Base-by-base conservation (phyloP, 2,888 invertebrate species). In the Myopa testacea region DNA sequence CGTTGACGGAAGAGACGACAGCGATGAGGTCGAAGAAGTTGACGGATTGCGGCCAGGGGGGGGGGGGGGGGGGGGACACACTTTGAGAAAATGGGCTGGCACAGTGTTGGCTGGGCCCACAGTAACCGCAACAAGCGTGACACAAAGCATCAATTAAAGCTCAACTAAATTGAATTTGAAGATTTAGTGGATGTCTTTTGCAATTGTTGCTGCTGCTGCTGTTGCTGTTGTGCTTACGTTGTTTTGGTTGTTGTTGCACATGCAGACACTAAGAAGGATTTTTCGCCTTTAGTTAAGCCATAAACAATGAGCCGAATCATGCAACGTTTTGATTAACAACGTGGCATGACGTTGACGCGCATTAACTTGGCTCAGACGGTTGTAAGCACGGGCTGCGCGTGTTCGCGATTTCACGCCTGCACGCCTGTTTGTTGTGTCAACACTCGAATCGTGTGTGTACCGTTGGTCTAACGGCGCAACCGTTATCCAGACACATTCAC, bases 131-230 rank as follows among this genome's bases (percentile, higher is more conserved):
- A n/a, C 19, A 52, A 38, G 10, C 55, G 19, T 62, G 67, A 67
- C 67, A 65, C 34, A 75, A 60, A 45, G 58, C 62, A 63, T 68
- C 75, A 68, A 55, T 67, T 75, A 60, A 60, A 58, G 37, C 58
- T 4, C 40, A 58, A 26, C 40, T 40, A 40, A 68, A 65, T 68
- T 67, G 68, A 68, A 34, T 58, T 26, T 8, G 16, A 38, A n/a
- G 40, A 45, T 68, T 45, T 68, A 45, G 38, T 16, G 16, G 65
- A 65, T 65, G 16, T 45, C 7, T 45, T 45, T 45, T 10, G 6
- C 10, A 14, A 65, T 37, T 65, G 37, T 6, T 34, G 63, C 5
- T 63, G 34, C 34, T 65, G 34, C 34, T 65, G 34, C 38, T 26
- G 50, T 16, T 10, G 26, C 26, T 45, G 14, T 16, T 6, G 16